Conservation (phyloP, 2,113 vertebrate species). For the Gavialis gangeticus region DNA sequence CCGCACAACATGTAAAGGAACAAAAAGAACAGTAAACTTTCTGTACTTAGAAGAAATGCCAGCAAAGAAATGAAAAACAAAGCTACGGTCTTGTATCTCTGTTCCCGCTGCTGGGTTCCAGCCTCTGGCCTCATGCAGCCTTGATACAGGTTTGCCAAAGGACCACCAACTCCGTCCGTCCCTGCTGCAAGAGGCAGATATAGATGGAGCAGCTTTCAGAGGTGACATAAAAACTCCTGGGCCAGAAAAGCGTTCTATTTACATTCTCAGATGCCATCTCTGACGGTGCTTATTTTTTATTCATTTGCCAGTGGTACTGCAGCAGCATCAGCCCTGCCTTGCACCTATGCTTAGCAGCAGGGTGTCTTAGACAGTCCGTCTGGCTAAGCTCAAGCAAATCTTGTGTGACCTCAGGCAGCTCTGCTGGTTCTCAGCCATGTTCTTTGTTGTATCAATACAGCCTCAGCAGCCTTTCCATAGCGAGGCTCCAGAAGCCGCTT, state of each 20-base stretch:
- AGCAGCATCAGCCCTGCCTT: neutral
- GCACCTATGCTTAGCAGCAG: neutral
- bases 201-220: neutral
- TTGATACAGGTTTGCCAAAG: neutral
- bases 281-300: neutral
- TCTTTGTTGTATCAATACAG: neutral
- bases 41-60: conserved; percentile 18
- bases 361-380: neutral
- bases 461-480: neutral
- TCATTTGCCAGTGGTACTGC: neutral
- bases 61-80: conserved; percentile 30
- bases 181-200: neutral
- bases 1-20: neutral
- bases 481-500: neutral
- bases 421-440: neutral
- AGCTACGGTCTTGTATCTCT: neutral
- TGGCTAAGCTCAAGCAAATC: neutral
- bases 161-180: neutral
- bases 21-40: neutral
- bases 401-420: neutral
- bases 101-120: neutral
- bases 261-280: neutral
- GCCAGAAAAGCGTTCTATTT: neutral
- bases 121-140: neutral
- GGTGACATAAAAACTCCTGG: neutral